Percentiles rank a stretch among this genome's conserved stretches.
Evolutionary conservation across 35 echinoderm and acorn worm species (phyloP).

Genomic region (Diadema setosum): DNA sequence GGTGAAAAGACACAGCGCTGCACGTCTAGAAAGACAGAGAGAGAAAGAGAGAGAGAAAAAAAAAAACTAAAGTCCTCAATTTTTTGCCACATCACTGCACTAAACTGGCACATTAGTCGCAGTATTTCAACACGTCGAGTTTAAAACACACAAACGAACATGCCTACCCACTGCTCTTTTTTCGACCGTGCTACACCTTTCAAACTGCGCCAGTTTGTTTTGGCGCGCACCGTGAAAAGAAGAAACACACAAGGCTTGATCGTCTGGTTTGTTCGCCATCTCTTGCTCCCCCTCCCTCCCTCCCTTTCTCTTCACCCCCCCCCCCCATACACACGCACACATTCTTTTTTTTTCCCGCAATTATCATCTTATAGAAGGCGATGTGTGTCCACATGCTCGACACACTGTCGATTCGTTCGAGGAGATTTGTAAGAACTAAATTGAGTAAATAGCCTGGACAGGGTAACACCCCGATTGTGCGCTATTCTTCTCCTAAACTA

Average conservation of each 20-base stretch:
- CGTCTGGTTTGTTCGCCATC: background rate
- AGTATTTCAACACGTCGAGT: background rate
- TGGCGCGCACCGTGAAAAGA: background rate
- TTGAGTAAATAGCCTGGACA: background rate
- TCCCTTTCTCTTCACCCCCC: too few relatives aligned
- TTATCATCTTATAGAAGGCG: background rate
- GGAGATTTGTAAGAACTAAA: background rate
- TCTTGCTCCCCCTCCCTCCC: background rate
- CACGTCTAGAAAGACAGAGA: too few relatives aligned
- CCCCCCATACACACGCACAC: background rate
- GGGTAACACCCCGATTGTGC: background rate
- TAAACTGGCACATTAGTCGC: background rate
- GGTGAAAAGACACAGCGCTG: background rate
- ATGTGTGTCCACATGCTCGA: background rate
- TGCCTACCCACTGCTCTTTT: background rate
- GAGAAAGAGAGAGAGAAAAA: too few relatives aligned
- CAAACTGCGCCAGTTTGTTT: background rate
- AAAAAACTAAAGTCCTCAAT: too few relatives aligned
- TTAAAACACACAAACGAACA: background rate
- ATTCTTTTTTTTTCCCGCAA: too few relatives aligned
- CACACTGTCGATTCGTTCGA: background rate
- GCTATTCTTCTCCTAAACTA: background rate
- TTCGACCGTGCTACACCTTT: conserved; percentile 9
- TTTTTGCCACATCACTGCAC: background rate
- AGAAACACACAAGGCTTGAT: background rate